Base-by-base conservation (phyloP, 2,113 vertebrate genomes). In the Calcarius ornatus region DNA sequence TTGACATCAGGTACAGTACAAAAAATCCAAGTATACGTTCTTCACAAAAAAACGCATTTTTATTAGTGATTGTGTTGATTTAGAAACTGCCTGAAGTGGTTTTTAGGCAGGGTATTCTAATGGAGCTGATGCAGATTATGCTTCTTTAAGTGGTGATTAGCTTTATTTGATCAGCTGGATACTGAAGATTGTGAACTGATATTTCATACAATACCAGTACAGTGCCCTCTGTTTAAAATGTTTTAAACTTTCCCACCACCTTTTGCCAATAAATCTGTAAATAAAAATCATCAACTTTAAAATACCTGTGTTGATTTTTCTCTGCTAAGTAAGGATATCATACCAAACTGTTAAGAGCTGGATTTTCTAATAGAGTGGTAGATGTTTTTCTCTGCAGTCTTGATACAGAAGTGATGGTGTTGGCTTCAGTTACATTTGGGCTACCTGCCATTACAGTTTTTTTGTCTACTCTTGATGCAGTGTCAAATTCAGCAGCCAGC, bases 251-350 rank as follows among this genome's bases (percentile, higher is more conserved):
- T 83, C 93, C 92, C 92, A 82, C 50, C 28, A 42, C 81, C 91
- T 97, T 98, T 97, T 97, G 97, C 97, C 97, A 97, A 97, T 95
- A 93, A 97, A 97, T 86, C 94, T 98, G 98, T 98, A 98, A 98
- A 98, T 98, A 98, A 98, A 98, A 95, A 91, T 56, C 88, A 82
- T 92, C 88, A 89, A 97, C 92, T 97, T 97, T 81, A 97, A 97
- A 97, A 95, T 81, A 79, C 28, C 78, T 81, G 94, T 93, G 91
- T 93, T 96, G 93, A 83, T 94, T 83, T 92, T 91, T 95, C 78
- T 97, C 94, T 94, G 56, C 93, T 86, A 51, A 76, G 54, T 83
- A 88, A 91, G 40, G 25, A 13, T 92, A 43, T 73, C 43, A 24
- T 54, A 90, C 28, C 77, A 59, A 82, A 50, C 81, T 63, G 54